Evolutionary conservation across 2,797 vertebrate species (phyloP), one percentile per base, ranked within the genome.

Genomic region (Allobates femoralis): DNA sequence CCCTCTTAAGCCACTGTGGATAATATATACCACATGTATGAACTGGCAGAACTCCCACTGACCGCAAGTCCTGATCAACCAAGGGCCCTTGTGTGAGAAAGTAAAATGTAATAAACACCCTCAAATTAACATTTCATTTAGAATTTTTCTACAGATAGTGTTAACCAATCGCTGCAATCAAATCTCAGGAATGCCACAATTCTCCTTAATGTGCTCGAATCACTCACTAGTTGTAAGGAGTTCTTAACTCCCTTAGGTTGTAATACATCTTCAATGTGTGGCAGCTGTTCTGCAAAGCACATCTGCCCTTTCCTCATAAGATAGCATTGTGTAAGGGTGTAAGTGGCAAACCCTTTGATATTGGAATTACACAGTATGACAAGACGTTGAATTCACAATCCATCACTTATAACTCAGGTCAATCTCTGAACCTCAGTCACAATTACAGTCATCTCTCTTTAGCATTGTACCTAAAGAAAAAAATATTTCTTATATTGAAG

Each of bases 11-110:
- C 93, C 94, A 92, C 93, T 77, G 90, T 90, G 91, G 86, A 91
- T 96, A 95, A 96, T 96, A n/a, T 89, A 91, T 94, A 91, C 95
- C 95, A 96, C 92, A 95, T 95, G 95, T 91, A 78, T 85, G 66
- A 21, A 90, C 89, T 92, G 93, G 93, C 92, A 50, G 18, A n/a
- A n/a, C 2, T 73, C 90, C 90, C 84, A 8, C 83, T 67, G 6
- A 89, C 87, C 15, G 69, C 82, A 81, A 81, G 67, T 50, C 69
- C 69, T 73, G 32, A 85, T 79, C 58, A 79, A 69, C 81, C 55
- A 41, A 66, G 26, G 56, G 51, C 34, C 56, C 23, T 79, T 55
- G 19, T 64, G 46, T 32, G 67, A 76, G 58, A 67, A 15, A 84
- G 76, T 79, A 71, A 87, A 83, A 41, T 64, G 28, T 16, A 71